phyloP scores from a whole-genome alignment of 2,797 vertebrate genomes.

The Ceryle rudis region DNA sequence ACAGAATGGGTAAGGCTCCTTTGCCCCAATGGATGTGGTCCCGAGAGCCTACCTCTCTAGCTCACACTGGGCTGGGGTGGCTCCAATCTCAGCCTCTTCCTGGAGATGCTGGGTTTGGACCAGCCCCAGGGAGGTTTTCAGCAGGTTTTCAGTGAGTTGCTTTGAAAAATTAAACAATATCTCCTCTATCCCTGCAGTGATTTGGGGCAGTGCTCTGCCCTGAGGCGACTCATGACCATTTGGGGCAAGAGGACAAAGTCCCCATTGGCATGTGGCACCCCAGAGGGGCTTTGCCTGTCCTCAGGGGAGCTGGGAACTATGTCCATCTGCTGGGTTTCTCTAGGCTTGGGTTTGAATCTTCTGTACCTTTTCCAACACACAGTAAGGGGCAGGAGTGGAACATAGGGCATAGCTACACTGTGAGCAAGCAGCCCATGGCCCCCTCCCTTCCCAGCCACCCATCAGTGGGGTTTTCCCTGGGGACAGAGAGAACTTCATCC shows the following conservation, averaged over 20 bases:
- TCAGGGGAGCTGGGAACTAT: accelerated
- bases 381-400: not conserved
- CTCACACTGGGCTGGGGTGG: accelerated
- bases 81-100: accelerated
- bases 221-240: accelerated
- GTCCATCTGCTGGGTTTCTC: not conserved
- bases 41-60: not conserved
- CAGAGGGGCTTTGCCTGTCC: not conserved
- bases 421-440: not conserved
- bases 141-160: not conserved
- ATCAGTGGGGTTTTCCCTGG: not conserved
- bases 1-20: not conserved
- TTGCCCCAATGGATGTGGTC: not conserved
- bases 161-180: not conserved
- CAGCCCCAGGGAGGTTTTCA: not conserved
- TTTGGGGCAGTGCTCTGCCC: not conserved
- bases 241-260: not conserved
- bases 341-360: not conserved
- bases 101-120: not conserved
- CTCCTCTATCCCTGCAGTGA: accelerated
- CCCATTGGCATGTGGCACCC: not conserved
- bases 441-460: not conserved
- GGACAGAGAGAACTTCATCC: not conserved
- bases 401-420: accelerated
- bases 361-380: accelerated